A percentile compares a stretch with the other conserved stretches of the same genome.
phyloP scores from a whole-genome alignment of 2,113 vertebrate species.

The Mixornis gularis region DNA sequence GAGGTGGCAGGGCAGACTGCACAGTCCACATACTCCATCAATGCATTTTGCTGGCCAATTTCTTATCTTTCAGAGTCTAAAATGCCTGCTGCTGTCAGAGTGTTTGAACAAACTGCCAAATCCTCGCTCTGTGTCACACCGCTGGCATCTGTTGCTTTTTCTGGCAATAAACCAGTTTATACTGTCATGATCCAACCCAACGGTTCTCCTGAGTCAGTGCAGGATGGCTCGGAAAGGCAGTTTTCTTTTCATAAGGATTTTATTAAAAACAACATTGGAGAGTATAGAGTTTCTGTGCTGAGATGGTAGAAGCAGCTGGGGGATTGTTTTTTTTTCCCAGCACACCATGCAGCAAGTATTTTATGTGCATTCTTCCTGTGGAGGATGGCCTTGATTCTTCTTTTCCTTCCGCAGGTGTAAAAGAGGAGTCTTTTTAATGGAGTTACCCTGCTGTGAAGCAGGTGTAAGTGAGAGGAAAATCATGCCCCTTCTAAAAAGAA shows the following conservation, averaged over 20 bases:
- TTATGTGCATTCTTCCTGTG: constrained; percentile 6
- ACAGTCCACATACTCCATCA: constrained; percentile 12
- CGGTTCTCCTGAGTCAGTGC: constrained; percentile 6
- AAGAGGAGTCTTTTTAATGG: constrained; percentile 1
- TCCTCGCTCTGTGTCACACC: constrained; percentile 22
- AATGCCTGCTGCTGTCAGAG: constrained; percentile 51
- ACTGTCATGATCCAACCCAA: constrained; percentile 45
- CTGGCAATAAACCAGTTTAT: constrained; percentile 59
- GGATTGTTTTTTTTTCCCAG: background rate
- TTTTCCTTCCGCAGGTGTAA: background rate
- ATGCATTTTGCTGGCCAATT: constrained; percentile 52
- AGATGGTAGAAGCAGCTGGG: background rate
- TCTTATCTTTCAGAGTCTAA: constrained; percentile 57
- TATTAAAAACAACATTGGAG: constrained; percentile 48
- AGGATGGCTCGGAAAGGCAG: background rate
- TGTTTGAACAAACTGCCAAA: constrained; percentile 60
- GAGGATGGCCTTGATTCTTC: constrained; percentile 11
- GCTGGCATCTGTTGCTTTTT: constrained; percentile 55
- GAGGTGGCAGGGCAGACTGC: constrained; percentile 8
- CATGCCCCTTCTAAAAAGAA: constrained; percentile 13
- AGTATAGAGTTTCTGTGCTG: constrained; percentile 7
- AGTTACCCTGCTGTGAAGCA: constrained; percentile 43
- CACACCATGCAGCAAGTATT: background rate
- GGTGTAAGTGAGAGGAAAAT: constrained; percentile 48
- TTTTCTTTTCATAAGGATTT: constrained; percentile 21